A percentile compares a stretch with the other conserved stretches of the same genome.
Conservation (phyloP, 2,888 invertebrate genomes). For the Operophtera brumata region DNA sequence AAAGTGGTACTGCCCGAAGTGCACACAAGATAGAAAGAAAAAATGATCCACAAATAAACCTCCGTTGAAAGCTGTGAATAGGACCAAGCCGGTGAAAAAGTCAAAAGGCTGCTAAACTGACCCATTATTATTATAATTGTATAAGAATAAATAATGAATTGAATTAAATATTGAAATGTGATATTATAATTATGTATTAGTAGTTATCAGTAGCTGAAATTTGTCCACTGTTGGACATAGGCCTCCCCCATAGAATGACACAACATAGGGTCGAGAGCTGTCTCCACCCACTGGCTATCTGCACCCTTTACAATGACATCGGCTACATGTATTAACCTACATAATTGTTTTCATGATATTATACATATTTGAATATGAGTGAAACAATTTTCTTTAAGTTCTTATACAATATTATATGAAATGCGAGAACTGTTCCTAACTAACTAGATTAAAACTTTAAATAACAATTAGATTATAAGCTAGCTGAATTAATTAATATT, state of each 20-base stretch:
- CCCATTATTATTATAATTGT: not conserved
- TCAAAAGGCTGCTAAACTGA: slow-evolving; percentile 47
- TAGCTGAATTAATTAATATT: not conserved
- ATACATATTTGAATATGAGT: not conserved
- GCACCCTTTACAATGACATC: no score
- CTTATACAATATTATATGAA: slow-evolving; percentile 8
- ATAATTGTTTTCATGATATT: not conserved
- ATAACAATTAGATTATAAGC: slow-evolving; percentile 6
- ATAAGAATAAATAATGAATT: slow-evolving; percentile 19
- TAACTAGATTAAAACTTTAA: not conserved
- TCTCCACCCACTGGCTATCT: no score
- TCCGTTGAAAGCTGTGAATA: slow-evolving; percentile 57
- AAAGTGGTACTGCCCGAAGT: slow-evolving; percentile 97
- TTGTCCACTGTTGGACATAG: no score
- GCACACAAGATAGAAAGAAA: slow-evolving; percentile 89
- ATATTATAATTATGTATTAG: slow-evolving; percentile 20
- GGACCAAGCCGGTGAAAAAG: slow-evolving; percentile 66
- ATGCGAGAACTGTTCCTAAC: slow-evolving; percentile 10
- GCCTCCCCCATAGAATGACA: no score
- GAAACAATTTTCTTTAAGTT: not conserved
- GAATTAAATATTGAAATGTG: slow-evolving; percentile 21
- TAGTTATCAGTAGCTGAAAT: not conserved
- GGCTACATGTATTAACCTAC: not conserved
- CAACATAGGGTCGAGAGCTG: no score
- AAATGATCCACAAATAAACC: slow-evolving; percentile 81